Evolutionary conservation across 2,888 invertebrate species (phyloP), one percentile per base, ranked within the genome.

Genomic region (Pristionchus exspectatus): DNA sequence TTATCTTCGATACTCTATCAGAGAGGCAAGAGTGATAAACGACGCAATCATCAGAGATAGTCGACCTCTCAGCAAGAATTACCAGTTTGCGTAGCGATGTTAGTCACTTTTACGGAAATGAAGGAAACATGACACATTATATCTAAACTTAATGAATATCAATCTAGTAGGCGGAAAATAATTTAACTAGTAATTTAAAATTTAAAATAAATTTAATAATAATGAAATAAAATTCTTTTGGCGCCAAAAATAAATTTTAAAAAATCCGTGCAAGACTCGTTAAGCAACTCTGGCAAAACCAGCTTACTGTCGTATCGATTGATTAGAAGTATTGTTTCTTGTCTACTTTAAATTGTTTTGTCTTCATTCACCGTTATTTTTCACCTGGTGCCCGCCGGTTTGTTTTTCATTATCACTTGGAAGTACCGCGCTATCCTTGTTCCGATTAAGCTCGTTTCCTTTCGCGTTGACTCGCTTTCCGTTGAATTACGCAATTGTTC

Each of bases 321-420:
- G 63, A n/a, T 63, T 21, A n/a, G 63, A 21, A 10, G n/a, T 24
- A 10, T 54, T 56, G 63, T 86, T 86, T 88, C 44, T 89, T 87
- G 89, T 88, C 77, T 77, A 59, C 63, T 54, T 77, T 85, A 10
- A 14, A 18, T 66, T 24, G 69, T 54, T 89, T 50, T 89, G 16
- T 38, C 50, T 18, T 33, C 38, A 50, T n/a, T 66, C 83, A 81
- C 56, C 4, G 24, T 54, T 89, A 54, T 66, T 87, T n/a, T 16
- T 87, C 86, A 63, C 56, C n/a, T 81, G 27, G 44, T 18, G 44
- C 54, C n/a, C 66, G n/a, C 27, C 66, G 44, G 38, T 44, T 9
- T 50, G 10, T 38, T 24, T 63, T 10, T 24, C 21, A 63, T n/a
- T 5, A 4, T 63, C n/a, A 10, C 24, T 24, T n/a, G 24, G n/a